A percentile compares a stretch with the other conserved stretches of the same genome.
phyloP scores from a whole-genome alignment of 2,113 vertebrate genomes.

The Holacanthus passer region DNA sequence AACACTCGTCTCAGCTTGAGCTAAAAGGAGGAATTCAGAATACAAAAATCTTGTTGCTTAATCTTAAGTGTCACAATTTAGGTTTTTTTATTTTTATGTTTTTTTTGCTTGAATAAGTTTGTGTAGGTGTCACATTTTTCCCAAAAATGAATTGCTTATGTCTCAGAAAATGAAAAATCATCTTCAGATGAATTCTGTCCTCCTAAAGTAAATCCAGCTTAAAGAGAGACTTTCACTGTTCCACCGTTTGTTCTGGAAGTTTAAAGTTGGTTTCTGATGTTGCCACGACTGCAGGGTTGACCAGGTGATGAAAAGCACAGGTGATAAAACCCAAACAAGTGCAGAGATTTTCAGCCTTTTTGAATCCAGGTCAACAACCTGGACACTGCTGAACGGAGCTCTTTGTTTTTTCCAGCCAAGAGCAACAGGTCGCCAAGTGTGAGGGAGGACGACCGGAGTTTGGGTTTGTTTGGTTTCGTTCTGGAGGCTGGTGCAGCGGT shows the following conservation, averaged over 20 bases:
- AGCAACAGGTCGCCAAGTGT: slow-evolving; percentile 26
- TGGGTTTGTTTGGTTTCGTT: slow-evolving; percentile 47
- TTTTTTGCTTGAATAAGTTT: not conserved
- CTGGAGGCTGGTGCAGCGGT: slow-evolving; percentile 8
- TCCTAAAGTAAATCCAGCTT: not conserved
- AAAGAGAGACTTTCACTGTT: not conserved
- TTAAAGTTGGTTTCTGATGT: slow-evolving; percentile 3
- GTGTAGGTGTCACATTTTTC: not conserved
- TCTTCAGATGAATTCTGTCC: too few species aligned
- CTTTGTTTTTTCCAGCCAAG: slow-evolving; percentile 57
- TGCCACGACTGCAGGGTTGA: not conserved
- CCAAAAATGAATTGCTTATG: not conserved
- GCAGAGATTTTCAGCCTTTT: slow-evolving; percentile 2
- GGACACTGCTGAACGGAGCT: slow-evolving; percentile 16
- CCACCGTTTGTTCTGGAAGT: not conserved
- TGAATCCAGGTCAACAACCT: slow-evolving; percentile 22
- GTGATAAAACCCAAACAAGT: slow-evolving; percentile 7
- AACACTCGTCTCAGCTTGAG: not conserved
- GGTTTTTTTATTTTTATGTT: too few species aligned
- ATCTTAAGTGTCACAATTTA: not conserved
- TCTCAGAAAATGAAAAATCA: too few species aligned
- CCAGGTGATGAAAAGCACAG: slow-evolving; percentile 25
- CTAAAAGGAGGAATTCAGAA: not conserved
- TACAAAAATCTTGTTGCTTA: not conserved
- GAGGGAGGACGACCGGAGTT: slow-evolving; percentile 10